Evolutionary conservation across 2,113 vertebrate genomes (phyloP).

Genomic region (Notarius lentiginosus): DNA sequence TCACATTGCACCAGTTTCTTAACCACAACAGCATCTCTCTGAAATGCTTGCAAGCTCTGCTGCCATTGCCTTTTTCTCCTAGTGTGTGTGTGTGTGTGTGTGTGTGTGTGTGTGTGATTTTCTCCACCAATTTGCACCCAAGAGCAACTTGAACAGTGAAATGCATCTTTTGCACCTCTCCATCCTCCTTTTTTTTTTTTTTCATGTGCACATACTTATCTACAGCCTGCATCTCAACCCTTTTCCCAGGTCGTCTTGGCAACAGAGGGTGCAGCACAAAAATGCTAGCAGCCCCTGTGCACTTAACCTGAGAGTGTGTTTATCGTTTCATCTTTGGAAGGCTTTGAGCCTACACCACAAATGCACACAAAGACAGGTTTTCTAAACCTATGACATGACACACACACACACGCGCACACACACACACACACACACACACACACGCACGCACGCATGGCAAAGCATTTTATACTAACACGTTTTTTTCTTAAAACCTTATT

Average conservation of each 20-base stretch:
- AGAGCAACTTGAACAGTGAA: slow-evolving; percentile 29
- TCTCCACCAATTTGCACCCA: slow-evolving; percentile 15
- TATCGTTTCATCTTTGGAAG: slow-evolving; percentile 68
- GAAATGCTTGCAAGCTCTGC: slow-evolving; percentile 24
- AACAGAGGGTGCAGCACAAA: slow-evolving; percentile 63
- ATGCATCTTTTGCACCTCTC: slow-evolving; percentile 10
- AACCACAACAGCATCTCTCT: slow-evolving; percentile 37
- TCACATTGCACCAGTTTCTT: slow-evolving; percentile 49
- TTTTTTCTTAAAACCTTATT: neutral
- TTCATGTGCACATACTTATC: slow-evolving; percentile 60
- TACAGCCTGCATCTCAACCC: slow-evolving; percentile 72
- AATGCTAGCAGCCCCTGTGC: slow-evolving; percentile 60
- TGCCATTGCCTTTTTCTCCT: slow-evolving; percentile 9
- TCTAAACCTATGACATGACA: slow-evolving; percentile 19
- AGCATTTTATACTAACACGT: neutral
- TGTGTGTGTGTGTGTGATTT: slow-evolving; percentile 17
- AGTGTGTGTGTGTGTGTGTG: neutral
- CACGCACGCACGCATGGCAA: neutral
- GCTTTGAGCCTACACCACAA: slow-evolving; percentile 51
- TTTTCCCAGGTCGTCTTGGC: slow-evolving; percentile 70
- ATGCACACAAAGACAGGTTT: slow-evolving; percentile 24
- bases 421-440: neutral
- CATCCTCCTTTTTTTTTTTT: slow-evolving; percentile 13
- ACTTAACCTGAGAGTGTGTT: slow-evolving; percentile 58
- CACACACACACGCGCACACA: neutral